Conservation (phyloP, 2,113 vertebrate species). For the Caranx ignobilis region DNA sequence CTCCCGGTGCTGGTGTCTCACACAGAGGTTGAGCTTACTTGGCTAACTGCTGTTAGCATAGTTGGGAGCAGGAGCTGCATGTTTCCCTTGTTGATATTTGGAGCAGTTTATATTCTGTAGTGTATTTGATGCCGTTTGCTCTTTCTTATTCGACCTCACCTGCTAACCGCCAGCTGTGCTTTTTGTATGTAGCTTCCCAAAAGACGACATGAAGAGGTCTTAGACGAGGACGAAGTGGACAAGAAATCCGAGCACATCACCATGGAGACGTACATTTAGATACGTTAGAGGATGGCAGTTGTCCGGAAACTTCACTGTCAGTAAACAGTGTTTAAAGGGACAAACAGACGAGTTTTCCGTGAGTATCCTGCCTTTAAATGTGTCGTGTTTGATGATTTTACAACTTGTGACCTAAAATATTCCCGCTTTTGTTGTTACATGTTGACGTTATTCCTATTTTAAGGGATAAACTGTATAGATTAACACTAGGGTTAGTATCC, state of each 20-base stretch:
- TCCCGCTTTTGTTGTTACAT: background rate
- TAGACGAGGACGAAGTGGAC: background rate
- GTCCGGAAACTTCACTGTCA: background rate
- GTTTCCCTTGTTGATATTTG: background rate
- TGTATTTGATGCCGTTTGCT: background rate
- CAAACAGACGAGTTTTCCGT: background rate
- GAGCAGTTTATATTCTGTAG: too few species aligned
- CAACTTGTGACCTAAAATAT: background rate
- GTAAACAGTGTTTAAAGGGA: background rate
- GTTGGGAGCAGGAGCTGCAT: background rate
- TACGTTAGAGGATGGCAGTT: background rate
- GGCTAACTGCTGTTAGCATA: conserved; percentile 59
- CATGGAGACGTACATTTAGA: conserved; percentile 51
- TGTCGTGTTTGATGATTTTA: background rate
- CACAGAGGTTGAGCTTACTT: conserved; percentile 35
- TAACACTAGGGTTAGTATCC: background rate
- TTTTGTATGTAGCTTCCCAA: background rate
- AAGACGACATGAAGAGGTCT: background rate
- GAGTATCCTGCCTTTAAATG: background rate
- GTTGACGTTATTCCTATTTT: background rate
- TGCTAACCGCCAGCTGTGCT: background rate
- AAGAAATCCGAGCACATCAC: conserved; percentile 28
- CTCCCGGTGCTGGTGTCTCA: background rate
- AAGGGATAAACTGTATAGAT: background rate
- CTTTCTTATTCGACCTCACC: background rate